Evolutionary conservation across 2,797 vertebrate species (phyloP).

Genomic region (Salarias fasciatus): DNA sequence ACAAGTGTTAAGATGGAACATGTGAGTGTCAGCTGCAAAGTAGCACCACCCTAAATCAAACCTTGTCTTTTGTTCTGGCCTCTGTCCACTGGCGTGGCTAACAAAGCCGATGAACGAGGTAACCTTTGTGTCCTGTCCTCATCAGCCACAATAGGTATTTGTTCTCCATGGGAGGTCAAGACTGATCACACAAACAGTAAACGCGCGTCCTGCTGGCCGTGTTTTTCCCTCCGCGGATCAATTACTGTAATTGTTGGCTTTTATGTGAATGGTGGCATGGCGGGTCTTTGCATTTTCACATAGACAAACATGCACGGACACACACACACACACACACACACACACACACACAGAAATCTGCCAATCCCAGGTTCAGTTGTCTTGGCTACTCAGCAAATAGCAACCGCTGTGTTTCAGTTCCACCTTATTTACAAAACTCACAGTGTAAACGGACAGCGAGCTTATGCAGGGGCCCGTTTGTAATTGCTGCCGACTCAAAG

Average conservation of each 20-base stretch:
- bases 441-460: conserved; percentile 46
- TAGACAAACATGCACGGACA: no score
- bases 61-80: conserved; percentile 49
- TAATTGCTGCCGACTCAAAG: conserved; percentile 43
- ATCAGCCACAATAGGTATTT: conserved; percentile 63
- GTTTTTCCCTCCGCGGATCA: conserved; percentile 39
- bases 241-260: conserved; percentile 66
- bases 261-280: conserved; percentile 38
- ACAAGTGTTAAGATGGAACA: neutral
- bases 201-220: conserved; percentile 31
- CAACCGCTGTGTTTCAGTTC: conserved; percentile 25
- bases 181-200: conserved; percentile 56
- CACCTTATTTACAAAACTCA: conserved; percentile 57
- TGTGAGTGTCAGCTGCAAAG: conserved; percentile 14
- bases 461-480: conserved; percentile 59
- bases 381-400: conserved; percentile 49
- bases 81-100: conserved; percentile 49
- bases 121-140: conserved; percentile 52
- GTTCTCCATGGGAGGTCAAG: conserved; percentile 69
- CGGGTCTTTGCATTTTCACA: conserved; percentile 27
- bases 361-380: conserved; percentile 40
- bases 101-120: conserved; percentile 59
- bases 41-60: conserved; percentile 51
- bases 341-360: neutral
- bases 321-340: neutral